Percentiles rank a stretch among this genome's conserved stretches.
Conservation (phyloP, 2,797 vertebrate species). For the Nannoperca obscura region DNA sequence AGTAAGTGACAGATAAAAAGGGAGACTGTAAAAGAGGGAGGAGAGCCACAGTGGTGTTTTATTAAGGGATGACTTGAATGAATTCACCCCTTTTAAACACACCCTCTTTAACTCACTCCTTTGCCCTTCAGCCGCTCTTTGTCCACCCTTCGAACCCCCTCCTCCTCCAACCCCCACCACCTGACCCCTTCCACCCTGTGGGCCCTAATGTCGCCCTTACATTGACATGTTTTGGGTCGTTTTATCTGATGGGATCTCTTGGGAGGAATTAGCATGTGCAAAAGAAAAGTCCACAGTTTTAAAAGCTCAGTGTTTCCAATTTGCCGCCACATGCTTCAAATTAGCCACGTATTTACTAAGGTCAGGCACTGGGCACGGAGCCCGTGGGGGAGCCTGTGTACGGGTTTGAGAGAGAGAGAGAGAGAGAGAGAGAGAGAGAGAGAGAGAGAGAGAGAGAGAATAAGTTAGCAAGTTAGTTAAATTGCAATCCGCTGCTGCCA, state of each 20-base stretch:
- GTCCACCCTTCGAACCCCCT: slow-evolving; percentile 42
- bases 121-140: slow-evolving; percentile 52
- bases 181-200: slow-evolving; percentile 26
- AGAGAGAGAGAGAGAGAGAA: slow-evolving; percentile 3
- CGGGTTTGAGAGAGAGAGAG: slow-evolving; percentile 37
- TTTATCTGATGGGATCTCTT: slow-evolving; percentile 87
- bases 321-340: slow-evolving; percentile 93
- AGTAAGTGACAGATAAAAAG: slow-evolving; percentile 48
- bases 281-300: slow-evolving; percentile 91
- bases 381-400: slow-evolving; percentile 80
- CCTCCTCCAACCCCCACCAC: not conserved
- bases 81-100: slow-evolving; percentile 53
- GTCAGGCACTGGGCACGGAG: slow-evolving; percentile 88
- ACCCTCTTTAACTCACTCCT: slow-evolving; percentile 50
- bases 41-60: slow-evolving; percentile 41
- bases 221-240: slow-evolving; percentile 83
- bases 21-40: slow-evolving; percentile 40
- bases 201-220: slow-evolving; percentile 68
- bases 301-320: slow-evolving; percentile 92
- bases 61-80: slow-evolving; percentile 55
- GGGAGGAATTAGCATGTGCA: slow-evolving; percentile 91
- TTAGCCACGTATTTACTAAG: slow-evolving; percentile 94
- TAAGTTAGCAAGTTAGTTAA: slow-evolving; percentile 40
- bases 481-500: slow-evolving; percentile 49
- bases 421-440: slow-evolving; percentile 1